Base-by-base conservation (phyloP, 2,888 invertebrate genomes). In the Heliconius cydno region DNA sequence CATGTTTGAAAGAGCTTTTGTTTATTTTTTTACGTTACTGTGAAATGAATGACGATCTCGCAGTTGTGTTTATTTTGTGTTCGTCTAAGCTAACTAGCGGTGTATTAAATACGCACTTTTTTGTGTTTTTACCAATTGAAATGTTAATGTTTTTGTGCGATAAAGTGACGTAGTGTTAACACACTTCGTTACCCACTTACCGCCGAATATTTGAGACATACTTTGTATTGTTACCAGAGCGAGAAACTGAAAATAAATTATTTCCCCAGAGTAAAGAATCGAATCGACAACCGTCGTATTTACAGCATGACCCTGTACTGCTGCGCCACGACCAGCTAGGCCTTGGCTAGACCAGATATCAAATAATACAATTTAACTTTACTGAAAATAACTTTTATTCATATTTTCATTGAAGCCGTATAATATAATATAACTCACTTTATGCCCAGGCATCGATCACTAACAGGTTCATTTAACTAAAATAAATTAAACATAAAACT, bases 351-450 rank as follows among this genome's bases (percentile, higher is more conserved):
- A 28, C 28, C 28, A 28, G 28, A 28, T 12, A 38, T 9, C 28
- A 28, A 71, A 52, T 63, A 67, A 25, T 46, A 76, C 71, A 80
- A 76, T 79, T 79, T 71, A 79, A 80, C 70, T 81, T 67, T 78
- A 78, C 77, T 83, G 57, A 85, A 85, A 86, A 86, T 84, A 86
- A 82, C 82, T 82, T 84, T 86, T 84, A 85, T 82, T 85, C 80
- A 86, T 84, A 84, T 84, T 86, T 84, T 86, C 85, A 84, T 86
- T 85, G 84, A 89, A 90, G 90, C 88, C 83, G 82, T 86, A 85
- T 84, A 85, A 86, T 86, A 85, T 85, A 85, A 86, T 90, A 88
- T 86, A 87, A 89, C 88, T 84, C 82, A 82, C 86, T 81, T 85
- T 85, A 86, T 84, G 77, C 81, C 83, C 85, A 86, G 88, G 86